phyloP scores from a whole-genome alignment of 53 echinoderm and acorn worm genomes.

The Zoroaster sp. region DNA sequence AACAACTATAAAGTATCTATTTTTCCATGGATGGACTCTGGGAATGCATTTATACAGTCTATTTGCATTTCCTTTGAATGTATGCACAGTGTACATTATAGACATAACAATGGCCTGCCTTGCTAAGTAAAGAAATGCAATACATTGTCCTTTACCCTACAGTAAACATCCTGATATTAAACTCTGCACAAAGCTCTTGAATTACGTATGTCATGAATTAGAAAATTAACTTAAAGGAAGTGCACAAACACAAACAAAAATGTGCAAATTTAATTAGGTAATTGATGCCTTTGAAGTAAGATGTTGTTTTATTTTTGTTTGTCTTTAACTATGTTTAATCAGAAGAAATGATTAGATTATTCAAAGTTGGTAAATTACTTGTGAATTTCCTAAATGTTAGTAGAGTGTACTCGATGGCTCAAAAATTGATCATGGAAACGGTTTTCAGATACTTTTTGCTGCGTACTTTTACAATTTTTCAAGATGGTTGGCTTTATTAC shows the following conservation, averaged over 20 bases:
- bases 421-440: no score
- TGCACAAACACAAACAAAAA: background rate
- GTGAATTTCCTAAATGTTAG: no score
- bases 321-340: no score
- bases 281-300: no score
- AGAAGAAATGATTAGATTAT: no score
- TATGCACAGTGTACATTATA: background rate
- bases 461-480: background rate
- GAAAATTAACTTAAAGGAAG: background rate
- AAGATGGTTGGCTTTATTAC: no score
- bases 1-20: no score
- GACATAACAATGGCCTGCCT: background rate
- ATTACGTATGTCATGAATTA: background rate
- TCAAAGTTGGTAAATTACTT: no score
- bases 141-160: background rate
- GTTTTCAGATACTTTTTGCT: background rate
- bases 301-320: no score
- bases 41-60: background rate
- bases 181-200: background rate
- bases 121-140: background rate
- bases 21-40: background rate
- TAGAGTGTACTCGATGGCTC: no score
- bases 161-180: conserved; percentile 5
- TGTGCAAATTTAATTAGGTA: background rate
- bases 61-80: background rate